Conservation (phyloP, 2,113 vertebrate genomes). For the Synchiropus splendidus region DNA sequence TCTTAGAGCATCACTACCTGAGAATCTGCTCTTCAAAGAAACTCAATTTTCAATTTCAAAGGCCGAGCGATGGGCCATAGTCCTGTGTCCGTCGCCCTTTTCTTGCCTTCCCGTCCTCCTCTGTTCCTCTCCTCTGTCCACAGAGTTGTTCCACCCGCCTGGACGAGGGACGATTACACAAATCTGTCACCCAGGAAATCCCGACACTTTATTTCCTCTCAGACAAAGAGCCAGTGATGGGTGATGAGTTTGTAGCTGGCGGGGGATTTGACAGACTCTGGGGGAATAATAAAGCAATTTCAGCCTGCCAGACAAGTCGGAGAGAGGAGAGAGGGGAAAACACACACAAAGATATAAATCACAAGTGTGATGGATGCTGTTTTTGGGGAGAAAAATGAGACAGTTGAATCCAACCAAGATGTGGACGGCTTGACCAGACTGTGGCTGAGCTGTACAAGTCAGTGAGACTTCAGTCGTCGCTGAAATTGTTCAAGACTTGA, state of each 20-base stretch:
- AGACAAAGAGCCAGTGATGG: conserved; percentile 59
- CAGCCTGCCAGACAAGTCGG: conserved; percentile 50
- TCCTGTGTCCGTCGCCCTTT: conserved; percentile 6
- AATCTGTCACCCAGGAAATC: conserved; percentile 61
- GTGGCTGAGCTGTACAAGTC: conserved; percentile 12
- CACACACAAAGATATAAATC: conserved; percentile 53
- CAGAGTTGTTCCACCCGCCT: conserved; percentile 18
- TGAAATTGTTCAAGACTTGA: too few species aligned
- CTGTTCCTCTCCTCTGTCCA: conserved; percentile 26
- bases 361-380: conserved; percentile 30
- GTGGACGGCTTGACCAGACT: conserved; percentile 32
- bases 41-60: conserved; percentile 53
- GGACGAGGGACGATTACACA: conserved; percentile 53
- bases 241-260: conserved; percentile 60
- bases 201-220: conserved; percentile 62
- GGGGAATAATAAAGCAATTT: conserved; percentile 70
- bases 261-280: conserved; percentile 58
- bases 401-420: conserved; percentile 39
- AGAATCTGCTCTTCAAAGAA: conserved; percentile 42
- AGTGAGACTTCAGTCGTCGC: too few species aligned
- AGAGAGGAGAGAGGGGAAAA: conserved; percentile 20
- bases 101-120: conserved; percentile 10
- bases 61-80: conserved; percentile 21
- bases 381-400: conserved; percentile 40
- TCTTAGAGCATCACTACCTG: conserved; percentile 30